Evolutionary conservation across 2,888 invertebrate species (phyloP).

Genomic region (Monoplex corrugatus): DNA sequence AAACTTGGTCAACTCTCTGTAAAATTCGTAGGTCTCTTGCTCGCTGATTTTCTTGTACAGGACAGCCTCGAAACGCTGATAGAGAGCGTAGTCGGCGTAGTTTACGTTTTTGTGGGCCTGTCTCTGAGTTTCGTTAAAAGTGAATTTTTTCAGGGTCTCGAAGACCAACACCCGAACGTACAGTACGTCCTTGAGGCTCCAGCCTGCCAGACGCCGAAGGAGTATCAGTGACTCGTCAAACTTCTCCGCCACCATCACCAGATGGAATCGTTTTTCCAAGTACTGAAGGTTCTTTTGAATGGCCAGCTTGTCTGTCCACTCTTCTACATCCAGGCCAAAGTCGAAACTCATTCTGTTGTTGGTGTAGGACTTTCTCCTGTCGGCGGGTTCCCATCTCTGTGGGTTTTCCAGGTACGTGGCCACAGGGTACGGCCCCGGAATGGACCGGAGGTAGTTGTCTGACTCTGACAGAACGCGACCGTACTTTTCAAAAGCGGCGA

Average conservation of each 20-base stretch:
- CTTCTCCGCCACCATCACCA: constrained; percentile 62
- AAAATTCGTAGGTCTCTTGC: neutral
- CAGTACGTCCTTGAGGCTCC: constrained; percentile 62
- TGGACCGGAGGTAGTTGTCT: neutral
- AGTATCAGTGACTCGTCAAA: constrained; percentile 65
- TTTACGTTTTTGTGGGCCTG: constrained; percentile 33
- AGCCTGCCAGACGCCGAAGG: constrained; percentile 59
- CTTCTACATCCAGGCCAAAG: constrained; percentile 45
- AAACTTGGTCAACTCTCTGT: neutral
- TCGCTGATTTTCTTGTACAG: constrained; percentile 7
- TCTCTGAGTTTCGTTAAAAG: constrained; percentile 41
- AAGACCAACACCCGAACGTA: constrained; percentile 50
- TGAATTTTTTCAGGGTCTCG: neutral
- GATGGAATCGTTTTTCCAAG: constrained; percentile 57
- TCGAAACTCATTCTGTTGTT: constrained; percentile 56
- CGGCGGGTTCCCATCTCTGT: constrained; percentile 3
- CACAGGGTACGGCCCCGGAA: constrained; percentile 38
- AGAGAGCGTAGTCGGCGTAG: constrained; percentile 52
- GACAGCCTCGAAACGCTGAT: constrained; percentile 16
- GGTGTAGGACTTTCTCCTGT: constrained; percentile 26
- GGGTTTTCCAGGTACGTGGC: constrained; percentile 48
- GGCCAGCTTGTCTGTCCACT: constrained; percentile 20
- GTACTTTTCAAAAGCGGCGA: constrained; percentile 49
- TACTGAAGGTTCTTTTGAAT: constrained; percentile 46
- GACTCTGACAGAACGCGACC: neutral